Percentiles rank a stretch among this genome's conserved stretches.
Evolutionary conservation across 2,797 vertebrate species (phyloP).

Genomic region (Manis pentadactyla): DNA sequence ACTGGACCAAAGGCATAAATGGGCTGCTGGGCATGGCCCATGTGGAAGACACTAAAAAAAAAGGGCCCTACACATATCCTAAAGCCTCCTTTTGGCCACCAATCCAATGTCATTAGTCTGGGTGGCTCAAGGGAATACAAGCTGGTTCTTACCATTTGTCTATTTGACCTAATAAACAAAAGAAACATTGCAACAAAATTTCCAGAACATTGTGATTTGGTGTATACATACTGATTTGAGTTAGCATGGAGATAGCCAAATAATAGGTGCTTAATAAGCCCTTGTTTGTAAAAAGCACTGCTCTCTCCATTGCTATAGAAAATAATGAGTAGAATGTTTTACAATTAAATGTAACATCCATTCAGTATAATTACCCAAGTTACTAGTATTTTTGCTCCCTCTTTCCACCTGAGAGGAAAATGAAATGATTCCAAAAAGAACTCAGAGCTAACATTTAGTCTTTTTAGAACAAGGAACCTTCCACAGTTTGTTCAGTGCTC

Average conservation of each 20-base stretch:
- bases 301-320: neutral
- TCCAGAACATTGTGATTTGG: neutral
- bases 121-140: neutral
- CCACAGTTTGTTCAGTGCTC: neutral
- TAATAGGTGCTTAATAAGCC: neutral
- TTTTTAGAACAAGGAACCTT: neutral
- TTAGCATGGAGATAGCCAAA: neutral
- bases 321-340: neutral
- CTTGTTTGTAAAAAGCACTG: neutral
- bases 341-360: neutral
- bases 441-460: neutral
- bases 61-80: neutral
- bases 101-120: neutral
- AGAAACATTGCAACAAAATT: neutral
- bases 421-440: neutral
- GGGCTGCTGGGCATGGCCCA: neutral
- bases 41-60: neutral
- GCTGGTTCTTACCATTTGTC: neutral
- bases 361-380: neutral
- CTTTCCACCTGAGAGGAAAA: neutral
- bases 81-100: neutral
- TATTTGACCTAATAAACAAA: constrained; percentile 8
- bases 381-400: neutral
- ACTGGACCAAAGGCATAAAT: neutral
- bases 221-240: neutral